phyloP scores from a whole-genome alignment of 1,140 invertebrate species.

The Rhyzopertha dominica region DNA sequence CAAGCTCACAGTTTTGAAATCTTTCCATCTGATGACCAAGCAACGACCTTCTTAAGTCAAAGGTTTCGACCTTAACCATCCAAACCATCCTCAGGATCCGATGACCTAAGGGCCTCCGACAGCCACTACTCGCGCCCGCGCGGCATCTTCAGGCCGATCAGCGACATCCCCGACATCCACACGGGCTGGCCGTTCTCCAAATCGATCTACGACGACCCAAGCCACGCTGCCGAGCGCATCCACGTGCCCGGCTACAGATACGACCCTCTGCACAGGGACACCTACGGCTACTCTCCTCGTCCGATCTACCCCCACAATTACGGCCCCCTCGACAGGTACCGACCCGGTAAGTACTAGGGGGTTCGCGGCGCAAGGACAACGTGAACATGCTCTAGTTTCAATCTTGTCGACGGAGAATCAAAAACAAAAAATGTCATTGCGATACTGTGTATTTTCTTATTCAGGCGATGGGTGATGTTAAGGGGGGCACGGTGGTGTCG shows the following conservation, averaged over 20 bases:
- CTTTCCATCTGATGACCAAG: too few relatives aligned
- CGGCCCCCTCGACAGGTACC: conserved; percentile 69
- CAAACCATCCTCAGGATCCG: too few relatives aligned
- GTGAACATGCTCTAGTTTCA: too few relatives aligned
- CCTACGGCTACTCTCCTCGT: conserved; percentile 80
- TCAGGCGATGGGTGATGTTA: too few relatives aligned
- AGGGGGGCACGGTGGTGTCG: too few relatives aligned
- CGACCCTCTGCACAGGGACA: conserved; percentile 79
- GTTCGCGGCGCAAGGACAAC: conserved; percentile 14
- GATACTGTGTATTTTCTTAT: too few relatives aligned
- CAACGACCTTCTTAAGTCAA: too few relatives aligned
- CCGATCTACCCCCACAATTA: conserved; percentile 82
- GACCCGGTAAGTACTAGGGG: conserved; percentile 67
- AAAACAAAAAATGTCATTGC: too few relatives aligned
- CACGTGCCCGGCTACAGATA: conserved; percentile 81
- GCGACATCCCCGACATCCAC: conserved; percentile 58
- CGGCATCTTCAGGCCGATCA: conserved; percentile 60
- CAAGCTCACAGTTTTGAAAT: too few relatives aligned
- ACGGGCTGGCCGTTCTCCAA: conserved; percentile 67
- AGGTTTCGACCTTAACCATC: too few relatives aligned
- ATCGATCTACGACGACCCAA: conserved; percentile 79
- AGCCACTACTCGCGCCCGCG: conserved; percentile 60
- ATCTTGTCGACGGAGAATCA: too few relatives aligned
- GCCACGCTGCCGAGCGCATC: conserved; percentile 73
- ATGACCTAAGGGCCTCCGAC: conserved; percentile 83